phyloP scores from a whole-genome alignment of 2,797 vertebrate genomes.

The Sebastes kiyomatsui region DNA sequence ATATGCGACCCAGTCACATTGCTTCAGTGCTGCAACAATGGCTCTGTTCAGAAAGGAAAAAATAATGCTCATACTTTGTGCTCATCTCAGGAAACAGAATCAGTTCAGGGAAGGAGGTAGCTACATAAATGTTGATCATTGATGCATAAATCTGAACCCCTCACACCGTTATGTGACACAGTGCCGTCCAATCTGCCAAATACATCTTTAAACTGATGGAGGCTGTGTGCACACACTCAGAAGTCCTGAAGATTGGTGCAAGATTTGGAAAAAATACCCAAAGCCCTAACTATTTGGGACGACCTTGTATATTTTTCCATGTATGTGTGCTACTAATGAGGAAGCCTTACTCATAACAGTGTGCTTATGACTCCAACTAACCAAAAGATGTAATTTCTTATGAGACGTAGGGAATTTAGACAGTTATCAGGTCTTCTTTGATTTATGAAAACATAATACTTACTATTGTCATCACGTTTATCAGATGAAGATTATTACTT shows the following conservation, averaged over 20 bases:
- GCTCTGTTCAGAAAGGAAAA: constrained; percentile 28
- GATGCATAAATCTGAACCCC: neutral
- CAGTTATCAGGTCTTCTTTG: neutral
- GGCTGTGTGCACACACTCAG: neutral
- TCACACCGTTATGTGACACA: neutral
- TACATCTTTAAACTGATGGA: neutral
- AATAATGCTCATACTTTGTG: constrained; percentile 25
- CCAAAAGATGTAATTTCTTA: neutral
- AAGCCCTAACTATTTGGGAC: neutral
- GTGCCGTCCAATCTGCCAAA: neutral
- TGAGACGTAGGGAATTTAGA: neutral
- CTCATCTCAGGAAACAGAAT: constrained; percentile 16
- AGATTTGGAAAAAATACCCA: neutral
- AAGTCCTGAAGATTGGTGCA: constrained; percentile 2
- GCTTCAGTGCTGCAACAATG: constrained; percentile 41
- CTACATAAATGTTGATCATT: constrained; percentile 21
- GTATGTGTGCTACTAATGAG: neutral
- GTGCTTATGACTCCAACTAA: constrained; percentile 13
- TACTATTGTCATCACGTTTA: neutral
- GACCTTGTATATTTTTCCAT: neutral
- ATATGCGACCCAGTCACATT: constrained; percentile 21
- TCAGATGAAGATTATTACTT: neutral
- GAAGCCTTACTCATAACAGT: neutral
- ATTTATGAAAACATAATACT: neutral
- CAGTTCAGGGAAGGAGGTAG: constrained; percentile 40